A percentile compares a stretch with the other conserved stretches of the same genome.
phyloP scores from a whole-genome alignment of 2,113 vertebrate genomes.

The Mirounga angustirostris region DNA sequence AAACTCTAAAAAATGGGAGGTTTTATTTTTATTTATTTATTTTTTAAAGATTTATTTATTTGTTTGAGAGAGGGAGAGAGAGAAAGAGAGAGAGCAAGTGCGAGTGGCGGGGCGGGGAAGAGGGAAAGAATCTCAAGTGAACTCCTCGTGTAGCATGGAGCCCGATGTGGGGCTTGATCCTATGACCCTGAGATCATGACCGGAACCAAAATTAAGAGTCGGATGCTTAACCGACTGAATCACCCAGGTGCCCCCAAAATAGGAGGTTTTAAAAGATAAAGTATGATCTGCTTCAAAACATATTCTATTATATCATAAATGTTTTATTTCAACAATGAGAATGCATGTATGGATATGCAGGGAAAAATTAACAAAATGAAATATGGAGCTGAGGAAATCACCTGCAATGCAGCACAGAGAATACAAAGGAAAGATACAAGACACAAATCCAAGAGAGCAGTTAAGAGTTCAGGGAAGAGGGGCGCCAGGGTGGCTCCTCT shows the following conservation, averaged over 20 bases:
- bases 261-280: neutral
- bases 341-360: neutral
- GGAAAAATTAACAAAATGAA: neutral
- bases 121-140: neutral
- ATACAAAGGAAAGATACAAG: neutral
- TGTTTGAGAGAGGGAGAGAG: neutral
- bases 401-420: neutral
- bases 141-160: neutral
- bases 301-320: neutral
- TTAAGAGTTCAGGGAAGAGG: neutral
- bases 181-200: neutral
- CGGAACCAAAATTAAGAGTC: neutral
- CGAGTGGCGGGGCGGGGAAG: neutral
- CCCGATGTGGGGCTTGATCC: neutral
- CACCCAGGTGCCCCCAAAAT: neutral
- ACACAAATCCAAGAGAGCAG: neutral
- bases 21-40: neutral
- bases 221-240: neutral
- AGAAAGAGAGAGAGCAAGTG: neutral
- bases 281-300: neutral
- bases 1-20: neutral
- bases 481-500: neutral
- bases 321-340: neutral
- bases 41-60: neutral
- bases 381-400: neutral